Evolutionary conservation across 1,140 invertebrate genomes (phyloP), one percentile per base, ranked within the genome.

Genomic region (Heliconius congener): DNA sequence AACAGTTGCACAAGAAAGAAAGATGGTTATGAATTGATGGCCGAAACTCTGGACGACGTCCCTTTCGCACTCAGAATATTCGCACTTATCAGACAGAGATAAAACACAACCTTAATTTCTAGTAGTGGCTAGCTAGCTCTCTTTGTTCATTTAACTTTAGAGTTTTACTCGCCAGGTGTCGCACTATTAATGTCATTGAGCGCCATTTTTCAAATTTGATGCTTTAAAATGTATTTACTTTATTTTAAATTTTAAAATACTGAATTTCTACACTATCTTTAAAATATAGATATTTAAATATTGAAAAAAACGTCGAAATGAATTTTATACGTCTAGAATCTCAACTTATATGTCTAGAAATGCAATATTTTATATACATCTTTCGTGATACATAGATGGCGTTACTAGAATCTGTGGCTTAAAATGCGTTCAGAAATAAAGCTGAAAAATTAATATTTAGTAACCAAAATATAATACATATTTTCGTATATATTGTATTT

Each of bases 1-100:
- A 94, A 94, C 91, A 95, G 91, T 94, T 95, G 93, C 93, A 94
- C 90, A 91, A 94, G 90, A 92, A 92, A 92, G 90, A 92, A 92
- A 91, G 91, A 94, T 94, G 92, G 91, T 93, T 93, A 92, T 92
- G 88, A 88, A 86, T 87, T 88, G 86, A 94, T 93, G 92, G 91
- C 90, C 87, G 90, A 91, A 92, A 91, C 88, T 91, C 83, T 83
- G 86, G 83, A 83, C 73, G 81, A 82, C 84, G 80, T 95, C 93
- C 87, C 90, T 77, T 88, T 95, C 88, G 75, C 88, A 82, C 88
- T 77, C 73, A 42, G 30, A 73, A 74, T 46, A 77, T 79, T 72
- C 77, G 73, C 76, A 73, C 76, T 78, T 75, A 83, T 83, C 81
- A 72, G 91, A 95, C 81, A 91, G 91, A 91, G 93, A 94, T 89